Conservation (phyloP, 2,888 invertebrate species). For the Matsumyia berberina region DNA sequence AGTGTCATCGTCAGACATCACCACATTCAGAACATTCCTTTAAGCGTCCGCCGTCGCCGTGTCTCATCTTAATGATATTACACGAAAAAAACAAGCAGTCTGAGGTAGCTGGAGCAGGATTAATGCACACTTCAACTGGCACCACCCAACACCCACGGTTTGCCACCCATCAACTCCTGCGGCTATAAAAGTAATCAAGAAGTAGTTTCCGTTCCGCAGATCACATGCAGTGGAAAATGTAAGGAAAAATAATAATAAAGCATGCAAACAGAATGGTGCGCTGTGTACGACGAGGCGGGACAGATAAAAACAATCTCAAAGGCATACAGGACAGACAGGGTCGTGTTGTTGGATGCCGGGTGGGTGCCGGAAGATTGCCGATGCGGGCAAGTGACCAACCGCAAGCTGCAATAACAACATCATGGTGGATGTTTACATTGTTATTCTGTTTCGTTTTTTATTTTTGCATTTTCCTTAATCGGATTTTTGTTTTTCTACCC, state of each 20-base stretch:
- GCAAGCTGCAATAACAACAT: slow-evolving; percentile 40
- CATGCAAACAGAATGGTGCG: slow-evolving; percentile 48
- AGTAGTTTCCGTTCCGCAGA: slow-evolving; percentile 75
- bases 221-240: slow-evolving; percentile 64
- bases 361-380: slow-evolving; percentile 7
- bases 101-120: slow-evolving; percentile 47
- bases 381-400: slow-evolving; percentile 47
- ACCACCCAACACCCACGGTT: slow-evolving; percentile 18
- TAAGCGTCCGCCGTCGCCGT: slow-evolving; percentile 33
- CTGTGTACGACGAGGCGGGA: neutral
- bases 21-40: slow-evolving; percentile 49
- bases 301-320: slow-evolving; percentile 56
- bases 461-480: slow-evolving; percentile 36
- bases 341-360: slow-evolving; percentile 5
- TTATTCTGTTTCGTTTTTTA: slow-evolving; percentile 28
- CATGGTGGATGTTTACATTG: slow-evolving; percentile 61
- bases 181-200: slow-evolving; percentile 77
- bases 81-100: slow-evolving; percentile 54
- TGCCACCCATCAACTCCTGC: slow-evolving; percentile 46
- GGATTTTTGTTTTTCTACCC: slow-evolving; percentile 46
- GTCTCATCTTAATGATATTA: slow-evolving; percentile 68
- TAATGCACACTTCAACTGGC: slow-evolving; percentile 60
- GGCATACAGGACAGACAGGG: slow-evolving; percentile 42
- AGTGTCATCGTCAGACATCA: slow-evolving; percentile 62
- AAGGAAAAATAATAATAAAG: slow-evolving; percentile 65